These are phyloP conservation scores for Eublepharis macularius DNA, from an alignment of 2,113 vertebrate genomes.

Conservation along the genomic window DNA sequence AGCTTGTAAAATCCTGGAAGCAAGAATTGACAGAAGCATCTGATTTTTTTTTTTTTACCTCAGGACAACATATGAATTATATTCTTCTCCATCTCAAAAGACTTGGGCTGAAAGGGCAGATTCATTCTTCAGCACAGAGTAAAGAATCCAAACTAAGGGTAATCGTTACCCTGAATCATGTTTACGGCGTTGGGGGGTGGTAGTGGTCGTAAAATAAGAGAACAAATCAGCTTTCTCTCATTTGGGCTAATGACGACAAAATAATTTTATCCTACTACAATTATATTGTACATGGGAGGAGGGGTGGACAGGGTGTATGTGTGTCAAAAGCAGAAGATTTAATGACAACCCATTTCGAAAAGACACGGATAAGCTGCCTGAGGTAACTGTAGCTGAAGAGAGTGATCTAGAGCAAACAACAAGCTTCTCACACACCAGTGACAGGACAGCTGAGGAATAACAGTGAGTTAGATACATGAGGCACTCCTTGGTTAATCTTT, in stretches of 20 bases:
- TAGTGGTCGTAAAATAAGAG: neutral
- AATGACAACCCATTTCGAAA: neutral
- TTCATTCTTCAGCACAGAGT: constrained; percentile 51
- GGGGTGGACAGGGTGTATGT: neutral
- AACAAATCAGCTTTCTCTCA: constrained; percentile 22
- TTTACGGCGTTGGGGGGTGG: constrained; percentile 9
- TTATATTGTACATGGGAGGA: neutral
- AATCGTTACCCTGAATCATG: constrained; percentile 46
- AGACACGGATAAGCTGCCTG: neutral
- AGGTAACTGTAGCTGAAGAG: constrained; percentile 10
- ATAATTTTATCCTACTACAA: constrained; percentile 43
- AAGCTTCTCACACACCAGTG: constrained; percentile 30
- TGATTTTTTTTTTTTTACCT: constrained; percentile 55
- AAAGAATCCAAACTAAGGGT: constrained; percentile 32
- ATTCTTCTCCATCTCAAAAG: constrained; percentile 35
- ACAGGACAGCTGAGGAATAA: constrained; percentile 12
- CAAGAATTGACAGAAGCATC: constrained; percentile 69
- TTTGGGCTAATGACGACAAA: constrained; percentile 45
- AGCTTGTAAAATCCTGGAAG: constrained; percentile 69
- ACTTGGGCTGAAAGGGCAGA: constrained; percentile 51
- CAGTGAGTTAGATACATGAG: constrained; percentile 15
- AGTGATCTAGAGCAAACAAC: neutral
- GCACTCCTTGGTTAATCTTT: neutral
- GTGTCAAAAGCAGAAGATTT: neutral
- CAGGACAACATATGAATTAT: constrained; percentile 67